Conservation (phyloP, 2,888 invertebrate species). For the Halictus ligatus region DNA sequence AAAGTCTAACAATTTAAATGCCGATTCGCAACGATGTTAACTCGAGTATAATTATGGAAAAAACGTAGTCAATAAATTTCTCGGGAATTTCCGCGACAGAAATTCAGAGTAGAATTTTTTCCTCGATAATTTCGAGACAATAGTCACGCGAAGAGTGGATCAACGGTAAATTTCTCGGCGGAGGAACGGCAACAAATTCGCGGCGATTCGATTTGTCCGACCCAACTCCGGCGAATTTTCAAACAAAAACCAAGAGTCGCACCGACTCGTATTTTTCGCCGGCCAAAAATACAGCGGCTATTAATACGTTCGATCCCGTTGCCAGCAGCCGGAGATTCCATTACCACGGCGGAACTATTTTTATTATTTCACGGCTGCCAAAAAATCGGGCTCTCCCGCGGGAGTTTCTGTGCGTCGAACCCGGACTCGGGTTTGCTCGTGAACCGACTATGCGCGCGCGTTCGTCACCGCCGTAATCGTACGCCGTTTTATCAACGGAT, state of each 20-base stretch:
- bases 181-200: not conserved
- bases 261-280: conserved; percentile 29
- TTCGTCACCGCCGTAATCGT: conserved; percentile 39
- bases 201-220: conserved; percentile 14
- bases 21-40: no score
- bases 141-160: not conserved
- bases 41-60: no score
- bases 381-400: conserved; percentile 32
- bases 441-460: not conserved
- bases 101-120: not conserved
- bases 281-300: conserved; percentile 43
- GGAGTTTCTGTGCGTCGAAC: conserved; percentile 3
- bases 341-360: conserved; percentile 44
- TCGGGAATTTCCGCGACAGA: no score
- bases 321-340: conserved; percentile 49
- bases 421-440: not conserved
- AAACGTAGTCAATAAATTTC: no score
- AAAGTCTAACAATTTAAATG: no score
- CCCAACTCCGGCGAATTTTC: not conserved
- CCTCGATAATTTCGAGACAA: not conserved
- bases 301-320: conserved; percentile 36
- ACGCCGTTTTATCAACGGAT: conserved; percentile 49
- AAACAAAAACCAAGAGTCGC: conserved; percentile 34
- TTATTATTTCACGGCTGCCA: conserved; percentile 46
- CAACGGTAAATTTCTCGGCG: not conserved